Percentiles rank a stretch among this genome's conserved stretches.
phyloP scores from a whole-genome alignment of 2,113 vertebrate species.

The Microtus montanus region DNA sequence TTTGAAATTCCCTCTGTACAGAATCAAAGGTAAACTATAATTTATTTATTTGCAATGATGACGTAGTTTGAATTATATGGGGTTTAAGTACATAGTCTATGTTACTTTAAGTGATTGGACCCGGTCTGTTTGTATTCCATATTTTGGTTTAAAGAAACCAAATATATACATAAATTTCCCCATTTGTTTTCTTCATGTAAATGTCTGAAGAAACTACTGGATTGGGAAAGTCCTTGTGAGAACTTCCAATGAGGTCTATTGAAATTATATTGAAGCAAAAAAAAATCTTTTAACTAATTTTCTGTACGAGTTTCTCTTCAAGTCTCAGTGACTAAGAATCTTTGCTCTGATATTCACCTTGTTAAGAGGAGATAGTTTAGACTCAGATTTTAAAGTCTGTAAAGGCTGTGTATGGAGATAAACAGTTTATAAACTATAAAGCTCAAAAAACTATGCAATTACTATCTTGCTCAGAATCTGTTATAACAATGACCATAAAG shows the following conservation, averaged over 20 bases:
- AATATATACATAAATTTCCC: neutral
- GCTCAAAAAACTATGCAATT: constrained; percentile 26
- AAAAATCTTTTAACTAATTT: constrained; percentile 36
- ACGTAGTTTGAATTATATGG: neutral
- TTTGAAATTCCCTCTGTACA: neutral
- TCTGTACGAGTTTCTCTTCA: constrained; percentile 7
- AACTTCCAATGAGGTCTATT: neutral
- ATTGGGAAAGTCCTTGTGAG: neutral
- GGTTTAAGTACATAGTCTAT: constrained; percentile 19
- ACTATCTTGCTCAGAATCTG: neutral
- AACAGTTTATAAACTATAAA: neutral
- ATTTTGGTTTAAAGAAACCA: neutral
- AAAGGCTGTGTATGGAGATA: neutral
- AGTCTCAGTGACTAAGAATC: neutral
- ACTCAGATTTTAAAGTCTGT: constrained; percentile 53
- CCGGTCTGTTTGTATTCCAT: neutral
- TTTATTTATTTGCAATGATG: neutral
- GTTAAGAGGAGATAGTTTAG: neutral
- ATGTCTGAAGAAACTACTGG: accelerated
- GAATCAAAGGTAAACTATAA: neutral
- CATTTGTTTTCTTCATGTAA: neutral
- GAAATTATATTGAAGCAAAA: constrained; percentile 11
- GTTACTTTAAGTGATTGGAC: neutral
- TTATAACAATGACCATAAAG: constrained; percentile 24
- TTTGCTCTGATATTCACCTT: neutral